These are phyloP conservation scores for Myiozetetes cayanensis DNA, from an alignment of 2,113 vertebrate species.

Conservation along the genomic window DNA sequence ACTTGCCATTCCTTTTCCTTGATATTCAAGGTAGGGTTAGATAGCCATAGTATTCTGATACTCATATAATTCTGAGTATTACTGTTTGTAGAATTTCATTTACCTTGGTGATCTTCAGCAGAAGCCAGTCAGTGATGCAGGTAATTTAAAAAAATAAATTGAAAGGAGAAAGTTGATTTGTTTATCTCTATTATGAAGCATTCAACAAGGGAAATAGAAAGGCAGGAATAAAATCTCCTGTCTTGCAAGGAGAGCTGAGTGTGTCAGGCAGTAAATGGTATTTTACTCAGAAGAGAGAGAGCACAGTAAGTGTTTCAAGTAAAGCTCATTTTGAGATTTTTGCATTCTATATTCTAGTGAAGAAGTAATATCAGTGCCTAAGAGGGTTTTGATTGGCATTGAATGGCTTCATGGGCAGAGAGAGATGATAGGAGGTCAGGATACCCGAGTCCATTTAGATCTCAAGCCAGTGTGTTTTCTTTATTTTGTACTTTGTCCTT, in stretches of 20 bases:
- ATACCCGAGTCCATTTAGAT: fast-evolving
- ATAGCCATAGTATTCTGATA: neutral
- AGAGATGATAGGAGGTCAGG: neutral
- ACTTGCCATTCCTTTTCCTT: neutral
- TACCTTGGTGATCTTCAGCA: neutral
- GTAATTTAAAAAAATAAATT: neutral
- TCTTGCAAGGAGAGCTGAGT: neutral
- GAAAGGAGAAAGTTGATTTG: neutral
- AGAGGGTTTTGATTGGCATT: neutral
- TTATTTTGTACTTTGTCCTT: neutral
- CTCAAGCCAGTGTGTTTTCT: neutral
- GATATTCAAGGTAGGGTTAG: neutral
- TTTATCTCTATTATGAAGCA: neutral
- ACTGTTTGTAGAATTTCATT: neutral
- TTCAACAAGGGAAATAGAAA: neutral
- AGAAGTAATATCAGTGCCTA: neutral
- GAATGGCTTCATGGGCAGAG: neutral
- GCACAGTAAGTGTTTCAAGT: neutral
- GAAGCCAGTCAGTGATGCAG: neutral
- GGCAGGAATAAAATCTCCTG: neutral
- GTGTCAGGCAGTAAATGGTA: neutral
- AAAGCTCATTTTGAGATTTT: neutral
- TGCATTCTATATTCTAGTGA: neutral
- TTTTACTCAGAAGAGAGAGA: neutral
- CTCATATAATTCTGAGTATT: neutral